Conservation (phyloP, 2,113 vertebrate genomes). For the Phalacrocorax aristotelis region DNA sequence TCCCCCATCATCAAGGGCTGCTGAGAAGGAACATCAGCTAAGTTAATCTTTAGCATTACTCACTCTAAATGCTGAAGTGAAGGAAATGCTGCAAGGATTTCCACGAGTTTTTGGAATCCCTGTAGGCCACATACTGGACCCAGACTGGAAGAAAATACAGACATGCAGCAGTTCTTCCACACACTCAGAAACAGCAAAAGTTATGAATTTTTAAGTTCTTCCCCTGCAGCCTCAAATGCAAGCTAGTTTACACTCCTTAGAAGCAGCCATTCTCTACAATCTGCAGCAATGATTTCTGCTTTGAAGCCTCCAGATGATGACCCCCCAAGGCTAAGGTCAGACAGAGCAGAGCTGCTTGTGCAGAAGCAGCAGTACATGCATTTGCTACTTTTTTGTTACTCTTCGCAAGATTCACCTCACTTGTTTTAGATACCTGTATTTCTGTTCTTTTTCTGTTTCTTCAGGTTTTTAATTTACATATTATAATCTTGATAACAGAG, state of each 20-base stretch:
- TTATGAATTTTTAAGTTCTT: background rate
- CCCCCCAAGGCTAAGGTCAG: background rate
- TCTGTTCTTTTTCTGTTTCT: background rate
- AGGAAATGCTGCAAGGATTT: conserved; percentile 81
- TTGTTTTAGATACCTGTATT: background rate
- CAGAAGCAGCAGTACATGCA: background rate
- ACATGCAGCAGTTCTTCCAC: background rate
- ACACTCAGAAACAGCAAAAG: background rate
- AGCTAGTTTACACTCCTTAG: background rate
- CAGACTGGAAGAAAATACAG: conserved; percentile 67
- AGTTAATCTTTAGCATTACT: conserved; percentile 36
- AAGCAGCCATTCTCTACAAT: background rate
- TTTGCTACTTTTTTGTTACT: background rate
- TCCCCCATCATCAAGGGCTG: background rate
- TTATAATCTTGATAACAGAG: background rate
- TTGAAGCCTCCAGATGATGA: background rate
- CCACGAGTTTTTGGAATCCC: conserved; percentile 78
- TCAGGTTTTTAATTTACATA: background rate
- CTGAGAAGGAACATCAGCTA: background rate
- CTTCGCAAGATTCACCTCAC: background rate
- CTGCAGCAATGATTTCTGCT: background rate
- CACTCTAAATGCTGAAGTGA: conserved; percentile 87
- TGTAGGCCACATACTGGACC: conserved; percentile 77
- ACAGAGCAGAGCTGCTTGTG: background rate
- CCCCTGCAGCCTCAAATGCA: background rate